Base-by-base conservation (phyloP, 2,113 vertebrate genomes). In the Pelobates fuscus region DNA sequence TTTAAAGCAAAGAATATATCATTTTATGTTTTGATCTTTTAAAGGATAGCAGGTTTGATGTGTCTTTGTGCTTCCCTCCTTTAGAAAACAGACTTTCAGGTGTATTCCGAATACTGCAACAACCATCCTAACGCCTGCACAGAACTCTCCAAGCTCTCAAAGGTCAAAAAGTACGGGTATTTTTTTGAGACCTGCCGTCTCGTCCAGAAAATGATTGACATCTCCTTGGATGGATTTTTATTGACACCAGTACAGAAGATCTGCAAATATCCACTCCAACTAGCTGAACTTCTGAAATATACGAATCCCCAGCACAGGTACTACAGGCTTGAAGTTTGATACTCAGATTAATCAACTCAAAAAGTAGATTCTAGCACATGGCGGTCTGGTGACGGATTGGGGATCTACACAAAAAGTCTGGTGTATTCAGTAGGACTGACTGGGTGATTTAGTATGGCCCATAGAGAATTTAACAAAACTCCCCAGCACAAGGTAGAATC, bases 41-140 rank as follows among this genome's bases (percentile, higher is more conserved):
- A n/a, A n/a, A n/a, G n/a, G n/a, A n/a, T n/a, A n/a, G 32, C 5
- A 37, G 32, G 32, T 37, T 37, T 10, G 5, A 6, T 37, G 10
- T 10, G 10, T 12, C 26, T 29, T n/a, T 52, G n/a, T n/a, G 30
- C 5, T 30, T 5, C 23, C 1, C 49, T 49, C n/a, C 41, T 62
- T 21, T 80, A 98, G 96, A 94, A 97, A 93, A 95, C 92, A 0
- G 93, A 98, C 81, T 99, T 99, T 69, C 96, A 98, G 92, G 98
- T 99, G 71, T 99, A 99, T 80, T 99, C 96, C 0, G 96, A 99
- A 77, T 98, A 99, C 80, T 99, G 96, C 86, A 99, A 98, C 91
- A 98, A 99, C 86, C 95, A 98, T 81, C 96, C 97, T 75, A 96
- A 93, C 0, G 96, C 95, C 83, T 98, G 94, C 46, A 37, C 93